Percentiles rank a stretch among this genome's conserved stretches.
Evolutionary conservation across 2,888 invertebrate species (phyloP).

Genomic region (Synergus itoensis): DNA sequence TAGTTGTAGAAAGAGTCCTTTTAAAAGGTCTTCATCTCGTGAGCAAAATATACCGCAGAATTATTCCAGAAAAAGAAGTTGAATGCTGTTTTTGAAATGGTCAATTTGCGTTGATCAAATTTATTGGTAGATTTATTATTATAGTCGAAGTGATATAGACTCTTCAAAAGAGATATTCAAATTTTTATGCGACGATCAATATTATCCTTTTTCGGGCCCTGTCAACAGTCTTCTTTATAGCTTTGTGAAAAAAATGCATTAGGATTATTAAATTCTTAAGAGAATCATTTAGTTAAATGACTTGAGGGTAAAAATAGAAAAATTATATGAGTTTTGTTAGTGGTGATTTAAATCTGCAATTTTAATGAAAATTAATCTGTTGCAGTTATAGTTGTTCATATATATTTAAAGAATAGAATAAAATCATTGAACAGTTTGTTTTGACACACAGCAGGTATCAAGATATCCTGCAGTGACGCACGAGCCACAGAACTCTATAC

Average conservation of each 20-base stretch:
- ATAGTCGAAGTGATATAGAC: slow-evolving; percentile 3
- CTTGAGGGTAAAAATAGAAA: not conserved
- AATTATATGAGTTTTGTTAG: not conserved
- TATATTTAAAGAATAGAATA: slow-evolving; percentile 14
- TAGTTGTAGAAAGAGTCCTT: slow-evolving; percentile 23
- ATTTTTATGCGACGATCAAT: slow-evolving; percentile 29
- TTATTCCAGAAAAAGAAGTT: slow-evolving; percentile 19
- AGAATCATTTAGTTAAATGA: not conserved
- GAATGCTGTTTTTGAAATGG: not conserved
- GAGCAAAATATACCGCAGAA: slow-evolving; percentile 20
- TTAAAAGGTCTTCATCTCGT: slow-evolving; percentile 37
- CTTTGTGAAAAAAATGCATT: slow-evolving; percentile 1
- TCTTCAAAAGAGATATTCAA: slow-evolving; percentile 26
- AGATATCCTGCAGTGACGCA: slow-evolving; percentile 30
- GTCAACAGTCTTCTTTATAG: not conserved
- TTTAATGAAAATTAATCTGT: slow-evolving; percentile 7
- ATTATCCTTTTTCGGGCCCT: not conserved
- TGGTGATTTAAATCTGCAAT: not conserved
- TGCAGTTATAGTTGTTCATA: not conserved
- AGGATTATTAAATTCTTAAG: not conserved
- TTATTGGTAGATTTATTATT: slow-evolving; percentile 35
- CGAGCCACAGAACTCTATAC: slow-evolving; percentile 22
- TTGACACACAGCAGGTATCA: slow-evolving; percentile 23
- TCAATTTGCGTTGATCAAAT: slow-evolving; percentile 38
- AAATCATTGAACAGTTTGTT: slow-evolving; percentile 4